These are phyloP conservation scores for Capreolus pygargus DNA, from an alignment of 2,113 vertebrate genomes.

Conservation along the genomic window DNA sequence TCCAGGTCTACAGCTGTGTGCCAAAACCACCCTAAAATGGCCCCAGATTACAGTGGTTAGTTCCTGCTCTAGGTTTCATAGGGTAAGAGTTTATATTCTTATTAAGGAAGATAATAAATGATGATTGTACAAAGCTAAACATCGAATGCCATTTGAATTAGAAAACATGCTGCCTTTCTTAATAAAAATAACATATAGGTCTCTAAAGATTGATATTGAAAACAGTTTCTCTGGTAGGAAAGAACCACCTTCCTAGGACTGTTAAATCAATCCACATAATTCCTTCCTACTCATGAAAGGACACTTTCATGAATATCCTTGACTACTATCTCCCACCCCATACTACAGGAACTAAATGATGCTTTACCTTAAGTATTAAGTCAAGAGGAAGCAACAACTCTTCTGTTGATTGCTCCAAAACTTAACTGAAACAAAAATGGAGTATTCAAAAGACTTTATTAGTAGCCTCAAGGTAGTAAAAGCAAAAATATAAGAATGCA, in stretches of 20 bases:
- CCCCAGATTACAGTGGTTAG: not conserved
- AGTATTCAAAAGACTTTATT: not conserved
- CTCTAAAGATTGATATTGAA: not conserved
- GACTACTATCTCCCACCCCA: not conserved
- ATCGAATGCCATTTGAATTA: not conserved
- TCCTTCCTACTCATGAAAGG: not conserved
- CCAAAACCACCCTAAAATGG: not conserved
- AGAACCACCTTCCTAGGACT: not conserved
- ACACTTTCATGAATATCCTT: not conserved
- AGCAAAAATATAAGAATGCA: not conserved
- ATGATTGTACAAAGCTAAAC: not conserved
- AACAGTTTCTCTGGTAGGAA: not conserved
- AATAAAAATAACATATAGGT: not conserved
- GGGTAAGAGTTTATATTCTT: not conserved
- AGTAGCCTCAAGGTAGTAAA: not conserved
- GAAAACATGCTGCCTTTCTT: not conserved
- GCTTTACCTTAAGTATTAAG: not conserved
- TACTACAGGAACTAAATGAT: not conserved
- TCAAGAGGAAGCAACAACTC: not conserved
- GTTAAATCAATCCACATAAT: not conserved
- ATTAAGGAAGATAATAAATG: not conserved
- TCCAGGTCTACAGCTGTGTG: not conserved
- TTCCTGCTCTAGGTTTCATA: not conserved
- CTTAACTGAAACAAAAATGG: not conserved
- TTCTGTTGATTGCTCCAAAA: constrained; percentile 4